Base-by-base conservation (phyloP, 2,113 vertebrate genomes). In the Chrysemys picta region DNA sequence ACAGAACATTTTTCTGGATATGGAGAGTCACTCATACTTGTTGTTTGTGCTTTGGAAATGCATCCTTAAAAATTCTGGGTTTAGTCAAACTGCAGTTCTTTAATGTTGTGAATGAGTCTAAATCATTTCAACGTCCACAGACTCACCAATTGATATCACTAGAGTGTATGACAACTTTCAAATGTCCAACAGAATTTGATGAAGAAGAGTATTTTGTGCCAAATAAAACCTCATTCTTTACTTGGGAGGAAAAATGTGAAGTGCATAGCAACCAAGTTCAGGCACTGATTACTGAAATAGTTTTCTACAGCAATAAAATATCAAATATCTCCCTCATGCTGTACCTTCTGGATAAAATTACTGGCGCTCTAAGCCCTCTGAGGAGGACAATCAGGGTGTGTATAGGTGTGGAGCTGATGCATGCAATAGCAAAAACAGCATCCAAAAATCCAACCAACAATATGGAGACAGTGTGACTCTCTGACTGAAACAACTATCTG, bases 1-100 rank as follows among this genome's bases (percentile, higher is more conserved):
- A 82, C 84, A 88, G 29, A 93, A 92, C 69, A 50, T 84, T 22
- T 84, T 88, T 35, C 38, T 88, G 53, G 87, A 94, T 49, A 72
- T 16, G 76, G 2, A 2, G 47, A 84, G 8, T 82, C 7, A 31
- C 31, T 90, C 87, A 50, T n/a, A 82, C 62, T 87, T 16, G 14
- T 78, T 92, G 19, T 88, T 89, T 21, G 0, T 93, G 82, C 80
- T 6, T 87, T 93, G 87, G 49, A 97, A 96, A 2, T 45, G 13
- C 69, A 13, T 95, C 87, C 79, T 85, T 59, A 88, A 88, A 97
- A 72, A 57, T 27, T 80, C 1, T 57, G 10, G 3, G 12, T 89
- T 42, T 11, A 54, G 38, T 19, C 31, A 88, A 47, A 57, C 42
- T 89, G 9, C 22, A 29, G 45, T 92, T 19, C 5, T 89, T 95